A percentile compares a stretch with the other conserved stretches of the same genome.
phyloP scores from a whole-genome alignment of 2,888 invertebrate genomes.

The Deilephila porcellus region DNA sequence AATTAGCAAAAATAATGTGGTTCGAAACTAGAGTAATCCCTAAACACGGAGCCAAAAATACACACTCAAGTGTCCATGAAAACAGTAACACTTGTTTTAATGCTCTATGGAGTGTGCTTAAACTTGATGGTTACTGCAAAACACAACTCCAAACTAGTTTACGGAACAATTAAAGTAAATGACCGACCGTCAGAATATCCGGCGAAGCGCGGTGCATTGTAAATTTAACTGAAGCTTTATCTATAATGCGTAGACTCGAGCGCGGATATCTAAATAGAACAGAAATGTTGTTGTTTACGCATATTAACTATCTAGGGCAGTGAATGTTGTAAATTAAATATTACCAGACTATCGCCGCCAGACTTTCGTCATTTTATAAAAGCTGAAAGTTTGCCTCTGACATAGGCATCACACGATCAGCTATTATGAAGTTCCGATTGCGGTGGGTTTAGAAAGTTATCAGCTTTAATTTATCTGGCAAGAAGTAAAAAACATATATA shows the following conservation, averaged over 20 bases:
- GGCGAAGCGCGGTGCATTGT: not conserved
- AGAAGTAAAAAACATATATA: no score
- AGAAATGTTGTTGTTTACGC: no score
- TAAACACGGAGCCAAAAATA: not conserved
- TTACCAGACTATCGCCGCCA: no score
- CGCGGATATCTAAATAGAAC: no score
- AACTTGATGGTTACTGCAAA: not conserved
- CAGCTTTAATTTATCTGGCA: no score
- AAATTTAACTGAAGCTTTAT: not conserved
- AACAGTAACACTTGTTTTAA: not conserved
- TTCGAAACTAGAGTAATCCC: not conserved
- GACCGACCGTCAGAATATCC: not conserved
- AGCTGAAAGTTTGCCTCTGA: no score
- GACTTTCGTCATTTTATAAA: no score
- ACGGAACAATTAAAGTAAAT: slow-evolving; percentile 11
- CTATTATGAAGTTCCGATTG: no score
- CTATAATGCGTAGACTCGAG: not conserved
- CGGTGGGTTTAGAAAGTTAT: no score
- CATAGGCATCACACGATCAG: no score
- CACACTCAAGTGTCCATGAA: not conserved
- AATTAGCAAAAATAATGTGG: not conserved
- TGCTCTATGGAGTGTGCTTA: not conserved
- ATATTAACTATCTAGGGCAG: no score
- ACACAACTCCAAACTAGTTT: slow-evolving; percentile 28
- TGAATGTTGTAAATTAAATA: no score